Evolutionary conservation across 2,113 vertebrate species (phyloP), one percentile per base, ranked within the genome.

Genomic region (Muntiacus muntjak): DNA sequence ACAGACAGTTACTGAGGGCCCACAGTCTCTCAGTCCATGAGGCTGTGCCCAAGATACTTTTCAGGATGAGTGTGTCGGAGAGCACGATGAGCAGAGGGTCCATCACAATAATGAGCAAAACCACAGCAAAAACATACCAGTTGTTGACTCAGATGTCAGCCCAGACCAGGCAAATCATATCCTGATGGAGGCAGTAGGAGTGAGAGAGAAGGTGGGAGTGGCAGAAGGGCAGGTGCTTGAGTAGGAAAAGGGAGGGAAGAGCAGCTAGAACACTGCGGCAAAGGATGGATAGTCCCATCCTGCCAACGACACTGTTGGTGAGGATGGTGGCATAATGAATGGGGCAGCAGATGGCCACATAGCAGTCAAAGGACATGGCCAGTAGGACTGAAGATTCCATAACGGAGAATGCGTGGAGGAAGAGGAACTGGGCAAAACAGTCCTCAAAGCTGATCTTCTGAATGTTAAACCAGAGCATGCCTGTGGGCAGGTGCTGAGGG

Each of bases 291-390:
- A 98, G 7, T 0, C 95, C 94, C 7, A 96, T 97, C 58, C 25
- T 94, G 74, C 64, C 81, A 15, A 98, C 88, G 26, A 96, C 67
- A 26, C 93, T 26, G 17, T 0, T 95, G 84, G 95, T 98, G 26
- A 98, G 91, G 58, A 96, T 96, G 28, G 91, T 78, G 28, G 83
- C 60, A 25, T 98, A 98, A 57, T 92, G 96, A 7, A 98, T 95
- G 6, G 98, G 98, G 43, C 3, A 67, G 60, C 98, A 98, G 79
- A 98, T 98, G 89, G 98, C 98, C 11, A 98, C 93, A 45, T 93
- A 98, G 74, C 95, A 89, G 54, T 98, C 98, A 82, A 97, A 97
- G 16, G 98, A 97, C 98, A 98, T 98, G 79, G 93, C 89, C 57
- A 97, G 33, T 5, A 98, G 21, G 2, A 98, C 93, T 0, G 97